Base-by-base conservation (phyloP, 2,888 invertebrate species). In the Thymelicus sylvestris region DNA sequence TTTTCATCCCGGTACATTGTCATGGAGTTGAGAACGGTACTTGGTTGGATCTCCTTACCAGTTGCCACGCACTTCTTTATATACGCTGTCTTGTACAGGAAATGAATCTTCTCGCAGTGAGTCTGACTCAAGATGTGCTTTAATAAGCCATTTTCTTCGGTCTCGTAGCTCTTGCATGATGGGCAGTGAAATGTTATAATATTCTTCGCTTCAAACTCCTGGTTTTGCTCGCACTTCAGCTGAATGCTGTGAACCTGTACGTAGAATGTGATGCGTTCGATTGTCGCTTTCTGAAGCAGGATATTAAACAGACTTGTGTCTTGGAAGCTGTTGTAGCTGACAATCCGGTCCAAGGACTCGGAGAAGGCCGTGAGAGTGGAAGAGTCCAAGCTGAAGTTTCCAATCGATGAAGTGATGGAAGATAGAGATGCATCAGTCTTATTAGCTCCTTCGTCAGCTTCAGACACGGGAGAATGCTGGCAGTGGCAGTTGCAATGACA, bases 1-100 rank as follows among this genome's bases (percentile, higher is more conserved):
- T 93, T 93, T 2, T 87, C 87, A 85, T 93, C 93, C 1, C 93
- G 74, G 55, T 93, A 93, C 88, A 92, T 86, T n/a, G 73, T 91
- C 93, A 93, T 93, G 0, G 93, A 86, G 66, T 93, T 93, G 1
- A 93, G 74, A 0, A 93, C 86, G 0, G 93, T 92, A 67, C 93
- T 93, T 0, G 93, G 93, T 71, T 90, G 89, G 0, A 93, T 93
- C 69, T 93, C 93, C 64, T 88, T 90, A 0, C 91, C 90, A 0
- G 82, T 74, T 0, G 85, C 74, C 0, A 93, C 83, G 79, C 93
- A 93, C 72, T 91, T 92, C 74, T 92, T 92, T 0, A 93, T 93
- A 77, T 93, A 93, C 0, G 90, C 88, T 0, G 91, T 93, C 80
- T 93, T 93, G 77, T 93, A 93, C 0, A 88, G 74, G 75, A 93